Evolutionary conservation across 2,797 vertebrate genomes (phyloP).

Genomic region (Sternotherus odoratus): DNA sequence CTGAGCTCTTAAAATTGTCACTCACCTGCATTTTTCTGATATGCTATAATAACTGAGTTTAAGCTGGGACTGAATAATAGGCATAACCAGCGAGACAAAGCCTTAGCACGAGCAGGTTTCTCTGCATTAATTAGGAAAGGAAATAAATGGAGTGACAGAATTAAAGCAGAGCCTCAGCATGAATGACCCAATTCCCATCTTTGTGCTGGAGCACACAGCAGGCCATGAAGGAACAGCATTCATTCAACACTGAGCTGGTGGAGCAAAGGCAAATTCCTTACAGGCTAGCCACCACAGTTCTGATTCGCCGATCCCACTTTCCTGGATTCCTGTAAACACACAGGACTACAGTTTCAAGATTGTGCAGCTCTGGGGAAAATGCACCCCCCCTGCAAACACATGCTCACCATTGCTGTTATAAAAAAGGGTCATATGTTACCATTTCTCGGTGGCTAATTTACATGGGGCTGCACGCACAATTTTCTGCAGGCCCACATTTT

Average conservation of each 20-base stretch:
- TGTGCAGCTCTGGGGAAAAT: rapidly evolving
- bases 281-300: background rate
- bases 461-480: background rate
- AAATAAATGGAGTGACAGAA: conserved; percentile 63
- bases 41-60: conserved; percentile 48
- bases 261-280: conserved; percentile 44
- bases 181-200: conserved; percentile 66
- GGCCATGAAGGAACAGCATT: conserved; percentile 15
- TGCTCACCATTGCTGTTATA: background rate
- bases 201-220: conserved; percentile 43
- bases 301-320: background rate
- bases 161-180: conserved; percentile 64
- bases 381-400: too few species aligned
- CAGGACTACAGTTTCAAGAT: background rate
- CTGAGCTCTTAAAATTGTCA: background rate
- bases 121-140: conserved; percentile 58
- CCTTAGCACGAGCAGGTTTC: conserved; percentile 24
- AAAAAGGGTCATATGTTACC: rapidly evolving
- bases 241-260: conserved; percentile 28
- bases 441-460: background rate
- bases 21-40: conserved; percentile 20
- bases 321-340: background rate
- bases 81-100: background rate
- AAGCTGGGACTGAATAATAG: background rate
- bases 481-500: background rate